Base-by-base conservation (phyloP, 1,140 invertebrate species). In the Aphis gossypii region DNA sequence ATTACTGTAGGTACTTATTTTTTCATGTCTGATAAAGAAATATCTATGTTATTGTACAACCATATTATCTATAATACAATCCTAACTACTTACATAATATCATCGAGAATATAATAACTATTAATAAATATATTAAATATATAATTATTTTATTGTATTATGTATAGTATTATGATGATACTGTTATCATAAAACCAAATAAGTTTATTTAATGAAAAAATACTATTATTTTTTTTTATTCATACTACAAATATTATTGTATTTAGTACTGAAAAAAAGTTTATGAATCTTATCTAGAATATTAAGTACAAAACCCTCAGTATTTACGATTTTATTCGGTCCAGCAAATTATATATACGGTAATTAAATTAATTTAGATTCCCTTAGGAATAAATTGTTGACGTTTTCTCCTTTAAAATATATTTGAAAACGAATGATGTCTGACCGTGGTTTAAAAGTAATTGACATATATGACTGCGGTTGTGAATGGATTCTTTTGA, bases 401-500 rank as follows among this genome's bases (percentile, higher is more conserved):
- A 18, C 30, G 38, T 84, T 84, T 41, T 30, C 83, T 23, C 23
- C 9, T 3, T 84, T 84, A 41, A 44, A 44, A n/a, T 0, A 41
- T 25, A 46, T 88, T 88, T 88, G 38, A 88, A 88, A 48, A 35
- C 35, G 7, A 23, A 54, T n/a, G 21, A 54, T 51, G n/a, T 54
- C 87, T 54, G 30, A 51, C 48, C 14, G 87, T 88, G 48, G 48
- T 48, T 35, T 38, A 21, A 38, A 21, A 35, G 30, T 88, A 54
- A 51, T 88, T 88, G 87, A 35, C 11, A 35, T n/a, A n/a, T 51
- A 48, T 35, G 44, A n/a, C 84, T 48, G 86, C 38, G 48, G 87
- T 76, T 76, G 30, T 88, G 87, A 88, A 88, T 11, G 48, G 87
- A 51, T 51, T 88, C 48, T 35, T 88, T 88, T 51, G 46, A 88